These are phyloP conservation scores for Microcebus murinus DNA, from an alignment of 2,113 vertebrate genomes.

Conservation along the genomic window DNA sequence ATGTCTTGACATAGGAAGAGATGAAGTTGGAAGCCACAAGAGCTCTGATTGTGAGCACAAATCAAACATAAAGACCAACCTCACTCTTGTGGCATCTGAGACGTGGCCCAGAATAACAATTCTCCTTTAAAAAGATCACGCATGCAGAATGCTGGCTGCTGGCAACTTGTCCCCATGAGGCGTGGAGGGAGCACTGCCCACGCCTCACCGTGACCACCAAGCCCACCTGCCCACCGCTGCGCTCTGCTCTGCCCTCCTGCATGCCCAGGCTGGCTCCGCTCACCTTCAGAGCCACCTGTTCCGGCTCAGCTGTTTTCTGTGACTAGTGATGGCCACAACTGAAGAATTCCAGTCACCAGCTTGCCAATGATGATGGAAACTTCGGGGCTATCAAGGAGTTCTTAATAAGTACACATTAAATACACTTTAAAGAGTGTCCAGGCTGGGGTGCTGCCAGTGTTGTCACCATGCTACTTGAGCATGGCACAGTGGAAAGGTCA, in stretches of 20 bases:
- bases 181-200: rapidly evolving
- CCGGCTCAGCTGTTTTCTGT: slow-evolving; percentile 43
- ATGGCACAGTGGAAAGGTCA: slow-evolving; percentile 59
- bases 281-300: slow-evolving; percentile 54
- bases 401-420: slow-evolving; percentile 54
- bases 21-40: neutral
- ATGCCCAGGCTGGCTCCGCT: neutral
- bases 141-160: neutral
- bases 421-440: slow-evolving; percentile 71
- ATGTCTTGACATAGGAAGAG: neutral
- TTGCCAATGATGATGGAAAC: slow-evolving; percentile 70
- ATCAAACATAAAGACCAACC: neutral
- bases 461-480: neutral
- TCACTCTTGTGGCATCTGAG: neutral
- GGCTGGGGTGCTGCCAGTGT: neutral
- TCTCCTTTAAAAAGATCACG: neutral
- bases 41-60: neutral
- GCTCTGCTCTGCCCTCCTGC: neutral
- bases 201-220: neutral
- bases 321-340: neutral
- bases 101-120: neutral
- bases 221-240: neutral
- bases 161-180: neutral
- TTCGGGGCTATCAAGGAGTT: slow-evolving; percentile 44
- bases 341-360: slow-evolving; percentile 48